A percentile compares a stretch with the other conserved stretches of the same genome.
Conservation (phyloP, 2,797 vertebrate genomes). For the Trichosurus vulpecula region DNA sequence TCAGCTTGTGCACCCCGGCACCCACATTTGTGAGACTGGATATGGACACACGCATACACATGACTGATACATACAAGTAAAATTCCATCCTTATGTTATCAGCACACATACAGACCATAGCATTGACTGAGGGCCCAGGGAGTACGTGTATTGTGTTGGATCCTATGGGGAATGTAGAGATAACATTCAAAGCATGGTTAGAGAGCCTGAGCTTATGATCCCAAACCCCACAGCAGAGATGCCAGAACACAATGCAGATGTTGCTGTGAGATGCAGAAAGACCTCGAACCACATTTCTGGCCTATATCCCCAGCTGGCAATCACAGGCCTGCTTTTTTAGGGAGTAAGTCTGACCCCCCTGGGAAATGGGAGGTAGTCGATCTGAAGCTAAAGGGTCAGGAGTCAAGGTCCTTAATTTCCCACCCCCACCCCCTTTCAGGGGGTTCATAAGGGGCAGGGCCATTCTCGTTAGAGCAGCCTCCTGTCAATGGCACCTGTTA, state of each 20-base stretch:
- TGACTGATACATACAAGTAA: not conserved
- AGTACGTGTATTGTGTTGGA: conserved; percentile 51
- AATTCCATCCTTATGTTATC: not conserved
- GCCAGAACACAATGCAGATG: not conserved
- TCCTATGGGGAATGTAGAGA: not conserved
- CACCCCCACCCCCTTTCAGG: not conserved
- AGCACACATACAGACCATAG: not conserved
- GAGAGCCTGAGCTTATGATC: not conserved
- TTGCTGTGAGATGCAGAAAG: not conserved
- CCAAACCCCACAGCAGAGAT: not conserved
- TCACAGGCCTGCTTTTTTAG: not conserved
- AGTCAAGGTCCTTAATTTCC: not conserved
- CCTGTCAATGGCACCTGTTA: conserved; percentile 6
- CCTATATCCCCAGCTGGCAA: not conserved
- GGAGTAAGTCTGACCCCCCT: not conserved
- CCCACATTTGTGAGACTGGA: not conserved
- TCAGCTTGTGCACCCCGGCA: not conserved
- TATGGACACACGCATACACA: not conserved
- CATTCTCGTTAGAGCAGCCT: not conserved
- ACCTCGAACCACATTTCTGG: not conserved
- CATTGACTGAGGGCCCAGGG: not conserved
- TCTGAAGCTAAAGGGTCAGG: not conserved
- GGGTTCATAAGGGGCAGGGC: not conserved
- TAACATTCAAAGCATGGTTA: not conserved
- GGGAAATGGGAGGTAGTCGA: not conserved